A percentile compares a stretch with the other conserved stretches of the same genome.
Evolutionary conservation across 2,888 invertebrate genomes (phyloP).

Genomic region (Achlya flavicornis): DNA sequence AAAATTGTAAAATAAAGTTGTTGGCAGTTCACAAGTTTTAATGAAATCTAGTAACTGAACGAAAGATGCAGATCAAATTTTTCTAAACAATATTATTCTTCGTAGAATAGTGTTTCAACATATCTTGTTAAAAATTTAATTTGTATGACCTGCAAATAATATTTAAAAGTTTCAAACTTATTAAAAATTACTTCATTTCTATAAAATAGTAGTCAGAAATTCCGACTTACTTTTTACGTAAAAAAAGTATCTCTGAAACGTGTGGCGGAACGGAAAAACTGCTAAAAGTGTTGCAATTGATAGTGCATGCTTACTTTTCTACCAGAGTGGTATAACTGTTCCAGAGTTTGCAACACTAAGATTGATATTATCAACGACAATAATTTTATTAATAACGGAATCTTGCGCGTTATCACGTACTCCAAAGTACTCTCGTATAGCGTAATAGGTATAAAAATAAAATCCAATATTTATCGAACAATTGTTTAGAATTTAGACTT

Average conservation of each 20-base stretch:
- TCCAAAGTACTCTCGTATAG: conserved; percentile 7
- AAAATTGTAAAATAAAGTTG: not conserved
- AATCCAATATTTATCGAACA: conserved; percentile 27
- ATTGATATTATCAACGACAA: not conserved
- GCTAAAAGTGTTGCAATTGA: not conserved
- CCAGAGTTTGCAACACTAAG: not conserved
- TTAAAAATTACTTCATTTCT: too few species aligned
- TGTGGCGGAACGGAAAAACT: too few species aligned
- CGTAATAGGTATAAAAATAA: conserved; percentile 47
- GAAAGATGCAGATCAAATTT: not conserved
- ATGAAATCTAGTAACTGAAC: not conserved
- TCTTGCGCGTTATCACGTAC: conserved; percentile 13
- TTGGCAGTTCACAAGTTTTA: not conserved
- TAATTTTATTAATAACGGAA: not conserved
- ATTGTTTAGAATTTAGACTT: conserved; percentile 64
- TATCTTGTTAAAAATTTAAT: too few species aligned
- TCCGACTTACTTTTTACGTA: too few species aligned
- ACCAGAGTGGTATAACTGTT: not conserved
- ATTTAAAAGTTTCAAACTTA: too few species aligned
- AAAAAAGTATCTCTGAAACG: too few species aligned
- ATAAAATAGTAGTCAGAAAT: too few species aligned
- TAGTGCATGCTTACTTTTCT: not conserved
- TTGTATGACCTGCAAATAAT: too few species aligned
- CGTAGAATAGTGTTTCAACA: not conserved
- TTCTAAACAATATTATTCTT: not conserved